Evolutionary conservation across 2,113 vertebrate genomes (phyloP).

Genomic region (Ancistrus triradiatus): DNA sequence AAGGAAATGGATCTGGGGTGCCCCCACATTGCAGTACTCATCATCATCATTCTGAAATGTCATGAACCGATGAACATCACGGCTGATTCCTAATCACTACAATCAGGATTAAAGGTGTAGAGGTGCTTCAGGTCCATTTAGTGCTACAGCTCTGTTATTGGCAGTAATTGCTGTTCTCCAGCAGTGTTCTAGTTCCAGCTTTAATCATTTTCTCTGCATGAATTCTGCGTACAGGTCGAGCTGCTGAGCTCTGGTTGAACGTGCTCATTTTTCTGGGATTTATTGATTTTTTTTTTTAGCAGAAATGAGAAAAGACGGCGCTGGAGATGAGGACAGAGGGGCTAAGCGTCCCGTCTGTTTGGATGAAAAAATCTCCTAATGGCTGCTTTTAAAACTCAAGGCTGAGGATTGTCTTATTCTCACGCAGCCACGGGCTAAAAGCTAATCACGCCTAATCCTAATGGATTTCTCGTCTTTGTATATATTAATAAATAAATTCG

Average conservation of each 20-base stretch:
- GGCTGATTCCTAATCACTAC: not conserved
- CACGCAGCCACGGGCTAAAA: not conserved
- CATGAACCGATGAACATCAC: too few relatives aligned
- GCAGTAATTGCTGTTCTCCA: not conserved
- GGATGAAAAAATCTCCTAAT: not conserved
- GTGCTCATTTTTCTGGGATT: not conserved
- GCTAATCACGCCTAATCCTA: not conserved
- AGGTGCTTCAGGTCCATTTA: not conserved
- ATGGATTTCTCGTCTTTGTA: not conserved
- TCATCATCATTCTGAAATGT: too few relatives aligned
- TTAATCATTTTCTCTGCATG: not conserved
- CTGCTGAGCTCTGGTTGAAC: not conserved
- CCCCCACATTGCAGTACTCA: too few relatives aligned
- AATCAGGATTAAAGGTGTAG: not conserved
- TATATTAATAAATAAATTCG: not conserved
- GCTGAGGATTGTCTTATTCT: not conserved
- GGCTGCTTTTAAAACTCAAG: not conserved
- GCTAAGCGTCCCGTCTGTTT: not conserved
- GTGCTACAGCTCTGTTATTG: not conserved
- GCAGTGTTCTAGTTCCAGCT: not conserved
- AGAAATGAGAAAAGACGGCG: not conserved
- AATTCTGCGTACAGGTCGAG: not conserved
- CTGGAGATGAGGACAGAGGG: not conserved
- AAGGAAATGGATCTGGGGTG: too few relatives aligned
- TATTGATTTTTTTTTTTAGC: not conserved